Evolutionary conservation across 1,140 invertebrate genomes (phyloP).

Genomic region (Diorhabda sublineata): DNA sequence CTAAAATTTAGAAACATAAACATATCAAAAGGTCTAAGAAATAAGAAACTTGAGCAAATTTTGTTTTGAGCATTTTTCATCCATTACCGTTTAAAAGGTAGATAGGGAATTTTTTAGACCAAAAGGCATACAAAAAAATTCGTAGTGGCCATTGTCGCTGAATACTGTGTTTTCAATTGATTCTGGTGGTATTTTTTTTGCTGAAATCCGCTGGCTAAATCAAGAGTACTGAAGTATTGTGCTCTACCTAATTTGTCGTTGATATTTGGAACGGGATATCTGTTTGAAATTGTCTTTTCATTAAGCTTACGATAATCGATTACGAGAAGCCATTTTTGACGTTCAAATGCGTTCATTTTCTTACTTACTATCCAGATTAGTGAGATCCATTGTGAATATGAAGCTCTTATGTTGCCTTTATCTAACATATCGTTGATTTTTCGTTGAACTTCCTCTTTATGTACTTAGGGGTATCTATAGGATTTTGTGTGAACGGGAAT

Average conservation of each 20-base stretch:
- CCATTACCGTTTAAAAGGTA: too few relatives aligned
- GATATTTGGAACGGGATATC: slow-evolving; percentile 50
- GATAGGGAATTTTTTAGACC: too few relatives aligned
- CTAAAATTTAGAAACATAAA: too few relatives aligned
- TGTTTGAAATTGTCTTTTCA: slow-evolving; percentile 37
- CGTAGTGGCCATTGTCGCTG: too few relatives aligned
- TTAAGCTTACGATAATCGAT: slow-evolving; percentile 45
- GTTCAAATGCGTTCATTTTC: slow-evolving; percentile 29
- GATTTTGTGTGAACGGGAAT: slow-evolving; percentile 22
- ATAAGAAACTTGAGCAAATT: too few relatives aligned
- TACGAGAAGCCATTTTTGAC: slow-evolving; percentile 38
- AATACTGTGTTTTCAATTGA: too few relatives aligned
- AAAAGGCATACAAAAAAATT: too few relatives aligned
- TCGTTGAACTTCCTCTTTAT: slow-evolving; percentile 17
- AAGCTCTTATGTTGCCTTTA: background rate
- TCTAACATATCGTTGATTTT: slow-evolving; percentile 16
- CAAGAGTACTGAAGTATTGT: too few relatives aligned
- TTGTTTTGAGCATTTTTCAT: too few relatives aligned
- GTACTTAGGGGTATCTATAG: slow-evolving; percentile 13
- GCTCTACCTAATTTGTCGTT: background rate
- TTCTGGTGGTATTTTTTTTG: too few relatives aligned
- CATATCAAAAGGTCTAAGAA: too few relatives aligned
- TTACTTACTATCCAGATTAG: slow-evolving; percentile 28
- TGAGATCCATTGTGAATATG: background rate
- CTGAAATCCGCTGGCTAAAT: too few relatives aligned